Evolutionary conservation across 2,797 vertebrate genomes (phyloP).

Genomic region (Anguilla megastoma): DNA sequence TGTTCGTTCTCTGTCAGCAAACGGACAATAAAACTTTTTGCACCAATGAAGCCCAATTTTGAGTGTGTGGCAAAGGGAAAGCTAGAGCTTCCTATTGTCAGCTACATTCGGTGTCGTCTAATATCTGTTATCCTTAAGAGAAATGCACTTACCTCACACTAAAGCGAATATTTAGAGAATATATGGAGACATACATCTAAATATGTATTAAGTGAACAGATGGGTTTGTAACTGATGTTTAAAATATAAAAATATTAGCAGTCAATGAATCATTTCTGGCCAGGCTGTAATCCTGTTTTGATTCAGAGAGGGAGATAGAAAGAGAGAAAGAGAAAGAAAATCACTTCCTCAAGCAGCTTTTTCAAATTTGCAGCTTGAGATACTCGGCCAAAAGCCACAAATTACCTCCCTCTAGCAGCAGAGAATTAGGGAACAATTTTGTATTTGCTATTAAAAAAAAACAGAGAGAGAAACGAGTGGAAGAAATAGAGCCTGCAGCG

Average conservation of each 20-base stretch:
- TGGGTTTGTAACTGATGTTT: neutral
- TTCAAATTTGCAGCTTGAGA: constrained; percentile 79
- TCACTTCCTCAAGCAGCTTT: constrained; percentile 74
- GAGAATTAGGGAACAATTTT: constrained; percentile 84
- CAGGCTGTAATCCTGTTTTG: neutral
- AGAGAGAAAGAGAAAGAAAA: constrained; percentile 30
- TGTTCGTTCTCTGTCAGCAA: no score
- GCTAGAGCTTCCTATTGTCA: no score
- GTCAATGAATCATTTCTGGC: neutral
- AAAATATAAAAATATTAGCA: neutral
- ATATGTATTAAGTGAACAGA: neutral
- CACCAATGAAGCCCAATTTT: no score
- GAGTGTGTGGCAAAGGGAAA: no score
- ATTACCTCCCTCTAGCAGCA: constrained; percentile 82
- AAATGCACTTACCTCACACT: neutral
- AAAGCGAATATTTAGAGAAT: neutral
- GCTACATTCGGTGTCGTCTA: neutral
- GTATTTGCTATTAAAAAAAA: constrained; percentile 78
- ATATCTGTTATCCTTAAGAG: no score
- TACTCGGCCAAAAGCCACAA: constrained; percentile 82
- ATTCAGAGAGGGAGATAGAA: constrained; percentile 43
- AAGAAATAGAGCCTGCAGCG: constrained; percentile 77
- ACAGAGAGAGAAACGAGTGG: constrained; percentile 66
- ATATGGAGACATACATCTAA: neutral
- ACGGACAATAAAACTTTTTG: no score